phyloP scores from a whole-genome alignment of 2,797 vertebrate genomes.

The Myotis planiceps region DNA sequence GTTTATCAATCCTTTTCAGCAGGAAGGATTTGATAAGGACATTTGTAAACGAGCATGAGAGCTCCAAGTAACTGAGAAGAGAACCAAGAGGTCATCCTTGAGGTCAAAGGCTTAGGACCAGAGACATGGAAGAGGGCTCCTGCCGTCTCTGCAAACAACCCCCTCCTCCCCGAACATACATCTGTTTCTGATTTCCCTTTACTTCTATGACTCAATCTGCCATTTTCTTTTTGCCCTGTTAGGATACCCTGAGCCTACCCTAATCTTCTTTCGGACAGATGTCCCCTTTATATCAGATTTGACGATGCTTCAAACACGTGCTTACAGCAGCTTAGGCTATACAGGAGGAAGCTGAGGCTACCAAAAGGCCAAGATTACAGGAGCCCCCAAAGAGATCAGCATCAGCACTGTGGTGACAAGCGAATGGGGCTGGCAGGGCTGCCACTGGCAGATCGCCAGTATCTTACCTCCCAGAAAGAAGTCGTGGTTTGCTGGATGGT shows the following conservation, averaged over 20 bases:
- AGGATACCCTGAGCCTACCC: background rate
- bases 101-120: background rate
- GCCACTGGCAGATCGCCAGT: background rate
- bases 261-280: constrained; percentile 50
- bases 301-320: background rate
- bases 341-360: constrained; percentile 41
- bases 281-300: constrained; percentile 50
- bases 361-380: constrained; percentile 41
- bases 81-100: background rate
- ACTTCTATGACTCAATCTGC: background rate
- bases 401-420: constrained; percentile 38
- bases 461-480: constrained; percentile 33
- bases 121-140: background rate
- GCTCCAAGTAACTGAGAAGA: background rate
- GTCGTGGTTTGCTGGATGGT: background rate
- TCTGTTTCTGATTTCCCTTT: background rate
- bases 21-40: background rate
- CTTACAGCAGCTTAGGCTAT: constrained; percentile 40
- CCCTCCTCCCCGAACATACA: background rate
- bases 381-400: background rate
- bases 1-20: background rate
- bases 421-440: background rate
- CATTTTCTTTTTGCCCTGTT: background rate
- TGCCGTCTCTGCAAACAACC: background rate
- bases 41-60: background rate